Evolutionary conservation across 2,113 vertebrate genomes (phyloP).

Genomic region (Anarrhichthys ocellatus): DNA sequence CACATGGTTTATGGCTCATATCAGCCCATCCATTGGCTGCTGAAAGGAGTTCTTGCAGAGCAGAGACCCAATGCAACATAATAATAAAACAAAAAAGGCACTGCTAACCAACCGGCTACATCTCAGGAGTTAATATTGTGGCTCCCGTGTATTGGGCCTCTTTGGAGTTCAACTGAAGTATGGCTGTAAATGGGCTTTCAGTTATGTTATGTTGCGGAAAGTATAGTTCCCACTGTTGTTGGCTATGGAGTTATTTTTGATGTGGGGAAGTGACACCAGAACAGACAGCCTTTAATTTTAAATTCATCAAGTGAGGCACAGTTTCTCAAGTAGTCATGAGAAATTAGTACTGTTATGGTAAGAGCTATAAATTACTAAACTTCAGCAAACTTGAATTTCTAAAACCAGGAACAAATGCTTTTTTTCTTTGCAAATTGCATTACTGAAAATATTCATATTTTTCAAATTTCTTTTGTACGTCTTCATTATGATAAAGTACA

Average conservation of each 20-base stretch:
- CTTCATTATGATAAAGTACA: background rate
- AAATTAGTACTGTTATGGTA: conserved; percentile 16
- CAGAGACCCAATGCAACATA: conserved; percentile 19
- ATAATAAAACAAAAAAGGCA: conserved; percentile 49
- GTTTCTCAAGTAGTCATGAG: conserved; percentile 12
- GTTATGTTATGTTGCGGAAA: conserved; percentile 36
- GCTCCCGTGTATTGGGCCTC: conserved; percentile 13
- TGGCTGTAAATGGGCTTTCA: conserved; percentile 53
- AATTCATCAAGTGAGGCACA: conserved; percentile 26
- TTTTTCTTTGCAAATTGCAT: background rate
- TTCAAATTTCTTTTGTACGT: background rate
- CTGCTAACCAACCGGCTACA: conserved; percentile 27
- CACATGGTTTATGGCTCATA: conserved; percentile 60
- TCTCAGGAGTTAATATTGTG: conserved; percentile 25
- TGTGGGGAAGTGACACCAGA: conserved; percentile 18
- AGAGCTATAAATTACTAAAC: background rate
- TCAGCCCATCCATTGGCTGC: conserved; percentile 53
- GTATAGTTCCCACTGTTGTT: conserved; percentile 49
- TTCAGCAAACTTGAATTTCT: background rate
- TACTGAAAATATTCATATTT: background rate
- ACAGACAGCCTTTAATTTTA: conserved; percentile 28
- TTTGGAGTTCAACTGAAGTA: conserved; percentile 53
- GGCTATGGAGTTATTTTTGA: conserved; percentile 44
- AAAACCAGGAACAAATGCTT: background rate
- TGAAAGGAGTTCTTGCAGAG: conserved; percentile 53